Conservation (phyloP, 1,140 invertebrate species). For the Drosophila bocqueti region DNA sequence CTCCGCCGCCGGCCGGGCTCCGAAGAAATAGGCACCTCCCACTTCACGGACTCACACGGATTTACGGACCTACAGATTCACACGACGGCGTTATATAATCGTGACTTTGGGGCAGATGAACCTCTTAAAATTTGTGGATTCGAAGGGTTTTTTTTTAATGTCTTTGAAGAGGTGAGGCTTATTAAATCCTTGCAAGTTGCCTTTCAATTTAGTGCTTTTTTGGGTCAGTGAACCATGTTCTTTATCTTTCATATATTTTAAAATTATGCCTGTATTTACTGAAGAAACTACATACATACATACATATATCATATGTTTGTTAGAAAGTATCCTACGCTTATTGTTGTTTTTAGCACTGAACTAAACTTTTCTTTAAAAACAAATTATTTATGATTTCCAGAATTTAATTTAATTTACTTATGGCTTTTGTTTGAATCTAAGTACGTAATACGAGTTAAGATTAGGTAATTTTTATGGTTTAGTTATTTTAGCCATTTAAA, state of each 20-base stretch:
- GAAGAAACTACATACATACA: not conserved
- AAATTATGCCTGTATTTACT: too few relatives aligned
- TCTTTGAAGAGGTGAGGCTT: not conserved
- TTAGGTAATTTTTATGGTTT: too few relatives aligned
- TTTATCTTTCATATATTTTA: not conserved
- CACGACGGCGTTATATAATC: conserved; percentile 38
- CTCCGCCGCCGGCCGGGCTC: conserved; percentile 49
- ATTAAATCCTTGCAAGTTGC: not conserved
- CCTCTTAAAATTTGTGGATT: not conserved
- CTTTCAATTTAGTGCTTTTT: not conserved
- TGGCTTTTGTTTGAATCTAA: not conserved
- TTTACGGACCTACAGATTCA: conserved; percentile 18
- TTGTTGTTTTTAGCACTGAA: not conserved
- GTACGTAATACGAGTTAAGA: too few relatives aligned
- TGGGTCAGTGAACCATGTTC: not conserved
- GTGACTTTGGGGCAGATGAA: conserved; percentile 11
- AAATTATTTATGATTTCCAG: too few relatives aligned
- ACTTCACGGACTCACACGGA: conserved; percentile 55
- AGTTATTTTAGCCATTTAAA: not conserved
- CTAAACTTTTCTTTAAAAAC: too few relatives aligned
- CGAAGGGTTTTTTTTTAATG: not conserved
- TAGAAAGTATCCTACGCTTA: too few relatives aligned
- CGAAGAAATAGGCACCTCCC: conserved; percentile 76
- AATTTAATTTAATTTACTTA: too few relatives aligned
- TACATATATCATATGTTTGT: too few relatives aligned